Conservation (phyloP, 2,797 vertebrate genomes). For the Botia almorhae region DNA sequence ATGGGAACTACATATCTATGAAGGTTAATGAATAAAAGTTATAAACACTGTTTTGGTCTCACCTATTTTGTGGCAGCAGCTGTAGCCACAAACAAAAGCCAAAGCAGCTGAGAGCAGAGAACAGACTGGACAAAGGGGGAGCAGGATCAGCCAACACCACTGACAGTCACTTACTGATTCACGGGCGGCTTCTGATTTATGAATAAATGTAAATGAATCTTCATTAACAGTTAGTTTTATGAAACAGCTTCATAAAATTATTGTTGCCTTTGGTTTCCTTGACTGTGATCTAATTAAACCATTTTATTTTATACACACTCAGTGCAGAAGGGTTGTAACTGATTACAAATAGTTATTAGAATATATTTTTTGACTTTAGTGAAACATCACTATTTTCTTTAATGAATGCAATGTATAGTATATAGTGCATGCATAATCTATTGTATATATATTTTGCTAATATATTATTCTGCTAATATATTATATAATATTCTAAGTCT, state of each 20-base stretch:
- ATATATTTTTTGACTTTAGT: too few species aligned
- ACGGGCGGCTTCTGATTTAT: neutral
- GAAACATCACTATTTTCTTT: too few species aligned
- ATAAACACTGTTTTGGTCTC: neutral
- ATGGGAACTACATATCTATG: too few species aligned
- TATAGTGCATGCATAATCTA: too few species aligned
- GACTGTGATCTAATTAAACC: neutral
- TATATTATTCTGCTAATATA: too few species aligned
- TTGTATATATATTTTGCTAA: too few species aligned
- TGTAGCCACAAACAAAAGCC: constrained; percentile 1
- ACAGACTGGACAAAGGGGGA: neutral
- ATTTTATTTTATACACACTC: neutral
- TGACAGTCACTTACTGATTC: neutral
- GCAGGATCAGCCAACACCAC: constrained; percentile 11
- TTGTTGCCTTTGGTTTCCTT: neutral
- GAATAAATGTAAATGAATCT: neutral
- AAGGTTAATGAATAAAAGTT: neutral
- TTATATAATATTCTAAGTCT: too few species aligned
- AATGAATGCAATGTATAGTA: too few species aligned
- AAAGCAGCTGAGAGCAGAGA: neutral
- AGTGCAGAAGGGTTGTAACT: neutral
- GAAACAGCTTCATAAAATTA: neutral
- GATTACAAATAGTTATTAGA: too few species aligned
- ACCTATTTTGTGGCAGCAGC: constrained; percentile 24
- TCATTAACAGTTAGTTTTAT: neutral